These are phyloP conservation scores for Pygmarrhopalites habei DNA, from an alignment of 1,140 invertebrate species.

Conservation along the genomic window DNA sequence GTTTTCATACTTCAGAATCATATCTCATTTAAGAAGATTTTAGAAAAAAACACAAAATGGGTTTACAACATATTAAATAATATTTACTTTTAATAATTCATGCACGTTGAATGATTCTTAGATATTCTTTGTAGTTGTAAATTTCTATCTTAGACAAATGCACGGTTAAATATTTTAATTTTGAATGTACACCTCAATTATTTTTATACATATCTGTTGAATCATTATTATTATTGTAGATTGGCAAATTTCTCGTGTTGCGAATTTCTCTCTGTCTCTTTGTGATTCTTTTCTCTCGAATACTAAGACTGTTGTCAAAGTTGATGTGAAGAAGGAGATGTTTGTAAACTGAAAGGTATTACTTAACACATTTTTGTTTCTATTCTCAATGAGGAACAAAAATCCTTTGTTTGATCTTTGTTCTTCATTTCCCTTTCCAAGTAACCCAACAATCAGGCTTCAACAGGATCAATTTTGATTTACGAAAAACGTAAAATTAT, in stretches of 20 bases:
- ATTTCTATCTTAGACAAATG: too few species aligned
- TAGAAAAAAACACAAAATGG: too few species aligned
- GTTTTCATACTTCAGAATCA: neutral
- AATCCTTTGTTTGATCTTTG: too few species aligned
- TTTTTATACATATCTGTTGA: neutral
- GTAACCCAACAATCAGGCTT: neutral
- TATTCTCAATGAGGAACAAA: too few species aligned
- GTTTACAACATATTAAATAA: too few species aligned
- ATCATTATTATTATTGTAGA: constrained; percentile 20
- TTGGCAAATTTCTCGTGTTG: constrained; percentile 20
- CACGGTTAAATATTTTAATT: neutral
- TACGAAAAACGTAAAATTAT: too few species aligned
- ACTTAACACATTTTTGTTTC: too few species aligned
- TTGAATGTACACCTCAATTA: neutral
- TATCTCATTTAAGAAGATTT: neutral
- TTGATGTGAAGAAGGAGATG: too few species aligned
- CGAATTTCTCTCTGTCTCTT: too few species aligned
- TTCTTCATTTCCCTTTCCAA: neutral
- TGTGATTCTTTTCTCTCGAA: constrained; percentile 31
- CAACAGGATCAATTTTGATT: neutral
- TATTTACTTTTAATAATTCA: neutral
- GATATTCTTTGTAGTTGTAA: too few species aligned
- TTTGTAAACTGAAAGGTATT: too few species aligned
- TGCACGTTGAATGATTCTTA: too few species aligned
- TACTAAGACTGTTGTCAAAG: constrained; percentile 37